Base-by-base conservation (phyloP, 1,140 invertebrate species). In the Orchesella cincta region DNA sequence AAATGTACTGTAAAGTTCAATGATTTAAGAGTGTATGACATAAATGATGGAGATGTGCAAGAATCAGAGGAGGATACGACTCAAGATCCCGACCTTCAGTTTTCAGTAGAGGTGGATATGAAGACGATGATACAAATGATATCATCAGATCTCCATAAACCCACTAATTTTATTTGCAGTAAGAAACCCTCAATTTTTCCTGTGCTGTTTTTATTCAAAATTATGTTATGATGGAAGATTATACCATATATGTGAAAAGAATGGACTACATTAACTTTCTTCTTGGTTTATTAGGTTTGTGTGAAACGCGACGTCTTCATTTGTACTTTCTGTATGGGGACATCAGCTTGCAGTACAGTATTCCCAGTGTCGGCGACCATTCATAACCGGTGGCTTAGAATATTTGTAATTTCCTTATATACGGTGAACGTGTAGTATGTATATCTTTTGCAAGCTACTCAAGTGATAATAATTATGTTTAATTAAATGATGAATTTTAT, bases 1-100 rank as follows among this genome's bases (percentile, higher is more conserved):
- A 91, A 89, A 18, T 90, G 95, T 23, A 90, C 92, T 18, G 92
- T 92, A 0, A 89, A 93, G 82, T 95, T 94, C 82, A 89, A 89
- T 82, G 89, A 90, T 81, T 83, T 88, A 0, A 62, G 83, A 33
- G 73, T 82, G 46, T 67, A 73, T n/a, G 72, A 77, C 67, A 75
- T 76, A 74, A 2, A 31, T 79, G 36, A 80, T 52, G 39, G 8
- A 28, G 34, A 52, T 26, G 54, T 51, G 20, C 54, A 79, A 62
- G 67, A 74, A 71, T 16, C 79, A 67, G 70, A 73, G 52, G 46
- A 51, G 20, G 67, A 74, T 73, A 20, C 51, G 29, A 1, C 8
- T 20, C 18, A 39, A 51, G 51, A 28, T 23, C 26, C 28, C 39
- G 77, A 84, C 51, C 81, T 82, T 83, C 78, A 83, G 81, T 81